Conservation (phyloP, 2,888 invertebrate species). For the Mesorhabditis spiculigera region DNA sequence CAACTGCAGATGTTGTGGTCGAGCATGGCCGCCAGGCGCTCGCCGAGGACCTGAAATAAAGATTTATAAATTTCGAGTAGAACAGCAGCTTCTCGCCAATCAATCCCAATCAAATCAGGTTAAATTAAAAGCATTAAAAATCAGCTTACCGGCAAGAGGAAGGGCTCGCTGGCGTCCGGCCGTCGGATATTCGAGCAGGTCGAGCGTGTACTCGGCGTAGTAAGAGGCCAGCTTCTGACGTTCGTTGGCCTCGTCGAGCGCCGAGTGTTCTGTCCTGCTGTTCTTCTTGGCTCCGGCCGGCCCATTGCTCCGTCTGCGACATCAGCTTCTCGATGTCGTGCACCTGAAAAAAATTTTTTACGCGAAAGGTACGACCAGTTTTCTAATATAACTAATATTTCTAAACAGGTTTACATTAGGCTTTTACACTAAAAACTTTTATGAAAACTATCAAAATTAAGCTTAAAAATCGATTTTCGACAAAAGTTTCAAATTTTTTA, state of each 20-base stretch:
- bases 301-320: slow-evolving; percentile 64
- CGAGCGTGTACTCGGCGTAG: slow-evolving; percentile 81
- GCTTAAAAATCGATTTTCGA: too few species aligned
- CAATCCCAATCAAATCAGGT: too few species aligned
- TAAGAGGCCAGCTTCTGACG: slow-evolving; percentile 49
- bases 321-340: slow-evolving; percentile 79
- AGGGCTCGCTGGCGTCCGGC: slow-evolving; percentile 85
- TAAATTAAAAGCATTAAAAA: too few species aligned
- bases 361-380: too few species aligned
- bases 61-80: not conserved
- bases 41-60: slow-evolving; percentile 75
- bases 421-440: too few species aligned
- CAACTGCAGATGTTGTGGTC: slow-evolving; percentile 93
- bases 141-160: slow-evolving; percentile 71
- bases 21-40: slow-evolving; percentile 91
- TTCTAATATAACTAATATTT: too few species aligned
- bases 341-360: slow-evolving; percentile 58
- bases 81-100: not conserved
- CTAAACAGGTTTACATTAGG: too few species aligned
- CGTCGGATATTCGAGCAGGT: slow-evolving; percentile 95
- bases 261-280: slow-evolving; percentile 32
- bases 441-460: too few species aligned
- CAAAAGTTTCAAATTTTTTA: too few species aligned
- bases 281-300: slow-evolving; percentile 28
- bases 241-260: slow-evolving; percentile 59